These are phyloP conservation scores for Loxodonta africana DNA, from an alignment of 2,113 vertebrate species.

Conservation along the genomic window DNA sequence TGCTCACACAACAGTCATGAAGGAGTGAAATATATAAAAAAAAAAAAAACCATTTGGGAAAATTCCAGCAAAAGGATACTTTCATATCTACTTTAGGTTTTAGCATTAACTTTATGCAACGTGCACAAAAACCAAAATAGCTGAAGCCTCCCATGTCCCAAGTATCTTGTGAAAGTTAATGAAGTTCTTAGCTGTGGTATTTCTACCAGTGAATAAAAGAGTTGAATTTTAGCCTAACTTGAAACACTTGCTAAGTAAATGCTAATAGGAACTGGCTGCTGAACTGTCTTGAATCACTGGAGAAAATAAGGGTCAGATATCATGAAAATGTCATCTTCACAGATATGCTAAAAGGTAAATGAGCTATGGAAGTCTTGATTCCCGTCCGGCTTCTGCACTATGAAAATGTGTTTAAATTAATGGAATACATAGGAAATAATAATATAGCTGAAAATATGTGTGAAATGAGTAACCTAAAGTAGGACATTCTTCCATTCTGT, in stretches of 20 bases:
- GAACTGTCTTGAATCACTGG: slow-evolving; percentile 82
- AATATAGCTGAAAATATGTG: slow-evolving; percentile 79
- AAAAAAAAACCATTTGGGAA: neutral
- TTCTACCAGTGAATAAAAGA: slow-evolving; percentile 69
- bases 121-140: slow-evolving; percentile 66
- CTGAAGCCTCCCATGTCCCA: slow-evolving; percentile 76
- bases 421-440: slow-evolving; percentile 69
- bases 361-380: slow-evolving; percentile 61
- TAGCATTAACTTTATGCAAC: slow-evolving; percentile 81
- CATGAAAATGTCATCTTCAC: slow-evolving; percentile 55
- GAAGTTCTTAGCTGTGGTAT: slow-evolving; percentile 77
- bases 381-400: slow-evolving; percentile 70
- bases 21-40: slow-evolving; percentile 67
- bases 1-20: slow-evolving; percentile 70
- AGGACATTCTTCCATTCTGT: slow-evolving; percentile 75
- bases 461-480: slow-evolving; percentile 76
- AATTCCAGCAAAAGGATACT: slow-evolving; percentile 79
- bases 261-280: slow-evolving; percentile 75
- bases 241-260: slow-evolving; percentile 67
- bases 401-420: slow-evolving; percentile 83
- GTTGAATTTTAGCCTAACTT: slow-evolving; percentile 68
- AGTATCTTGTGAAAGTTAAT: slow-evolving; percentile 73
- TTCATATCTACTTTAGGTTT: slow-evolving; percentile 78
- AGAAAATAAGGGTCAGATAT: slow-evolving; percentile 74
- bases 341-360: slow-evolving; percentile 52